Percentiles rank a stretch among this genome's conserved stretches.
These are phyloP conservation scores for Clamator glandarius DNA, from an alignment of 2,797 vertebrate species.

Conservation along the genomic window DNA sequence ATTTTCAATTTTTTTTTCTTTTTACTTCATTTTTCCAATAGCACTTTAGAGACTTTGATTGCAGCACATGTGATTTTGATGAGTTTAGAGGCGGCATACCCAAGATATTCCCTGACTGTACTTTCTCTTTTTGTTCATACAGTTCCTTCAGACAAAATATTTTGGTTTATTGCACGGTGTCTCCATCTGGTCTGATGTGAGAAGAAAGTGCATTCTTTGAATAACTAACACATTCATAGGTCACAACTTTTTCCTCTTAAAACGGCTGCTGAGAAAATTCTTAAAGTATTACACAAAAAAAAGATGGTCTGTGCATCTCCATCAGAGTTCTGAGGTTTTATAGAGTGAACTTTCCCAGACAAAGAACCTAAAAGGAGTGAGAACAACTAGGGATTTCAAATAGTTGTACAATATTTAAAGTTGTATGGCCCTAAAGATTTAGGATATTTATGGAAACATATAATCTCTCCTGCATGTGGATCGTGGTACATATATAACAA, in stretches of 20 bases:
- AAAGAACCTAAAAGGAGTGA: background rate
- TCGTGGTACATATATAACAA: background rate
- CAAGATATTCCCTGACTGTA: background rate
- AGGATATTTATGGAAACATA: background rate
- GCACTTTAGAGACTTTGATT: background rate
- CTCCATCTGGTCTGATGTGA: background rate
- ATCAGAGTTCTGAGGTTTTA: background rate
- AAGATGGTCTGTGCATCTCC: rapidly evolving
- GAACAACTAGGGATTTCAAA: background rate
- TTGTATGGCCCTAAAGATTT: background rate
- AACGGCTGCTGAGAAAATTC: background rate
- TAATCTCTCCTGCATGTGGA: rapidly evolving
- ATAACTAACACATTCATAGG: background rate
- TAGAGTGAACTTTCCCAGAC: background rate
- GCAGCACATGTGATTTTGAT: background rate
- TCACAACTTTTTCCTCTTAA: background rate
- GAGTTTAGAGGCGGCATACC: background rate
- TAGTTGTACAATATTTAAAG: background rate
- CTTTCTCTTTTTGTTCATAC: background rate
- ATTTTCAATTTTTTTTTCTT: background rate
- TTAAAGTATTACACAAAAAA: background rate
- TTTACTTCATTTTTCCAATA: background rate
- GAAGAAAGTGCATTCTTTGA: background rate
- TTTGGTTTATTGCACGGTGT: background rate
- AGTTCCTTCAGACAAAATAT: background rate